Conservation (phyloP, 1,140 invertebrate species). For the Lasioglossum albipes region DNA sequence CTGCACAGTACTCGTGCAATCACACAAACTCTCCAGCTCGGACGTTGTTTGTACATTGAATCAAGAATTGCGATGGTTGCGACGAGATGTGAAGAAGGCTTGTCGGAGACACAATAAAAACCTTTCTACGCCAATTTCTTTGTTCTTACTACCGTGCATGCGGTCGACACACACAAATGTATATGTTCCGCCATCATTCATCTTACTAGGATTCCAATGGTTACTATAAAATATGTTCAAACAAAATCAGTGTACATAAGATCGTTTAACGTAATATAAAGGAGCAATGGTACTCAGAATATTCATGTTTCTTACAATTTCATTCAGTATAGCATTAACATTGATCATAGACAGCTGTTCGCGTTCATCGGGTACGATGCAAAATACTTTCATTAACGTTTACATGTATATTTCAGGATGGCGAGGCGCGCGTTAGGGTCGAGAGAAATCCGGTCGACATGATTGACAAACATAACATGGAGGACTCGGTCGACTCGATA, state of each 20-base stretch:
- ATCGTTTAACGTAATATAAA: not conserved
- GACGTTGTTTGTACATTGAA: not conserved
- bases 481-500: slow-evolving; percentile 68
- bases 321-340: slow-evolving; percentile 14
- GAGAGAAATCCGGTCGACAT: slow-evolving; percentile 83
- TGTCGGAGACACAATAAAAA: slow-evolving; percentile 30
- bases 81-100: not conserved
- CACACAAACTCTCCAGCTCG: not conserved
- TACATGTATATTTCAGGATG: slow-evolving; percentile 78
- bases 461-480: slow-evolving; percentile 73
- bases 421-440: slow-evolving; percentile 84
- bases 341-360: not conserved
- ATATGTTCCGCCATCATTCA: too few relatives aligned
- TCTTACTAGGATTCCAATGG: too few relatives aligned
- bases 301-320: slow-evolving; percentile 17
- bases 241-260: not conserved
- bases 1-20: not conserved
- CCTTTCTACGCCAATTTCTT: slow-evolving; percentile 9
- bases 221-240: too few relatives aligned
- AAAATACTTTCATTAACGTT: slow-evolving; percentile 62
- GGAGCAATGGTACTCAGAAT: not conserved
- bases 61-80: not conserved
- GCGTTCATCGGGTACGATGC: not conserved
- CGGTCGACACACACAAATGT: too few relatives aligned
- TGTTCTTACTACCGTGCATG: not conserved